Conservation (phyloP, 2,113 vertebrate species). For the Pedetes capensis region DNA sequence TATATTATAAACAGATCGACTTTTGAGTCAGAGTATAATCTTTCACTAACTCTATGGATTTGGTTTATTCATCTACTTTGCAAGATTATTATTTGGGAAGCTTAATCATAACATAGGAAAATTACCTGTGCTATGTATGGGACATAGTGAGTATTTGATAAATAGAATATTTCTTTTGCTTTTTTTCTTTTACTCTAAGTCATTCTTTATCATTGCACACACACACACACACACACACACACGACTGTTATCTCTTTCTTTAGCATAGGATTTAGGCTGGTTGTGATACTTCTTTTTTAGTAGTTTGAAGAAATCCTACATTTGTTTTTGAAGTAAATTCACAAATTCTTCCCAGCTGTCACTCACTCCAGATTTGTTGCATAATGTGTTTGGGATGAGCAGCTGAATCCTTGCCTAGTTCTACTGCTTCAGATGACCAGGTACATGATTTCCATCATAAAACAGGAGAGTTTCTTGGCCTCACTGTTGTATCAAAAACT, state of each 20-base stretch:
- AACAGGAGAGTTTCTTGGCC: not conserved
- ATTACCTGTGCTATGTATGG: not conserved
- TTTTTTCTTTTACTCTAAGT: not conserved
- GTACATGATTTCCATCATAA: not conserved
- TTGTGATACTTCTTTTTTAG: not conserved
- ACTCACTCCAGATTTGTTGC: not conserved
- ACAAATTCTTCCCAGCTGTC: not conserved
- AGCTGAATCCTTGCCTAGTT: not conserved
- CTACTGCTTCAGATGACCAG: not conserved
- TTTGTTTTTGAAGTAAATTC: not conserved
- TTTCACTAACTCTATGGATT: not conserved
- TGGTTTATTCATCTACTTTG: not conserved
- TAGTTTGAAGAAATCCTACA: not conserved
- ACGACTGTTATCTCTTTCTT: not conserved
- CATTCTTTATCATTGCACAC: not conserved
- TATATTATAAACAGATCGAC: not conserved
- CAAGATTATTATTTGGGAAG: not conserved
- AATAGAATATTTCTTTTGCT: not conserved
- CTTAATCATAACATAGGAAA: not conserved
- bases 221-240: too few species aligned
- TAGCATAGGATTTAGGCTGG: not conserved
- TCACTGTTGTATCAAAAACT: not conserved
- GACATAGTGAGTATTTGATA: too few species aligned
- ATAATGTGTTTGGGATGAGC: not conserved
- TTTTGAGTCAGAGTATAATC: not conserved